phyloP scores from a whole-genome alignment of 2,888 invertebrate species.

The Pollenia labialis region DNA sequence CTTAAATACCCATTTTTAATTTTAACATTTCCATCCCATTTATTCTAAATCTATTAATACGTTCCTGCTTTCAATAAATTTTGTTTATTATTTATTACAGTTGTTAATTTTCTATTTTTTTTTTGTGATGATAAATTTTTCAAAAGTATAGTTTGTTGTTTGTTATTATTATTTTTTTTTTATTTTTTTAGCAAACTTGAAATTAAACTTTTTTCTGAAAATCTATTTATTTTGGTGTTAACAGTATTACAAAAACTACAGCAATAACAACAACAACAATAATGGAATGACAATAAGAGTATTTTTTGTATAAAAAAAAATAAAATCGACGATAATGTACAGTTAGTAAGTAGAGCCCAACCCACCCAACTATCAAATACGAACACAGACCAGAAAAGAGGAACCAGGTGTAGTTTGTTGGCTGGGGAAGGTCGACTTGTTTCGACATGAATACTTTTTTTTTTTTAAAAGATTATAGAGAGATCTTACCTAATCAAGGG shows the following conservation, averaged over 20 bases:
- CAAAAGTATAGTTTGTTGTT: conserved; percentile 32
- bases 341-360: conserved; percentile 28
- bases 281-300: conserved; percentile 39
- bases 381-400: background rate
- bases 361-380: conserved; percentile 30
- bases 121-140: conserved; percentile 11
- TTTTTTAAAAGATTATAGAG: too few species aligned
- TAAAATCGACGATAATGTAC: background rate
- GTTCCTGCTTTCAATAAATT: conserved; percentile 48
- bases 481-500: too few species aligned
- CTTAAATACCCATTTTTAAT: too few species aligned
- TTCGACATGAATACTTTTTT: too few species aligned
- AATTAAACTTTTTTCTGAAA: conserved; percentile 50
- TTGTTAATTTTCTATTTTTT: conserved; percentile 19
- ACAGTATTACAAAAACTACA: conserved; percentile 46
- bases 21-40: too few species aligned
- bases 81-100: conserved; percentile 51
- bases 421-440: background rate
- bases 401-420: conserved; percentile 18
- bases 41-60: conserved; percentile 11
- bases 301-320: conserved; percentile 5
- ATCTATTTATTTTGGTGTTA: conserved; percentile 66
- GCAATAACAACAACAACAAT: conserved; percentile 35
- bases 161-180: background rate
- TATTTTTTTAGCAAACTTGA: conserved; percentile 32